phyloP scores from a whole-genome alignment of 2,888 invertebrate genomes.

The Drosophila atripex region DNA sequence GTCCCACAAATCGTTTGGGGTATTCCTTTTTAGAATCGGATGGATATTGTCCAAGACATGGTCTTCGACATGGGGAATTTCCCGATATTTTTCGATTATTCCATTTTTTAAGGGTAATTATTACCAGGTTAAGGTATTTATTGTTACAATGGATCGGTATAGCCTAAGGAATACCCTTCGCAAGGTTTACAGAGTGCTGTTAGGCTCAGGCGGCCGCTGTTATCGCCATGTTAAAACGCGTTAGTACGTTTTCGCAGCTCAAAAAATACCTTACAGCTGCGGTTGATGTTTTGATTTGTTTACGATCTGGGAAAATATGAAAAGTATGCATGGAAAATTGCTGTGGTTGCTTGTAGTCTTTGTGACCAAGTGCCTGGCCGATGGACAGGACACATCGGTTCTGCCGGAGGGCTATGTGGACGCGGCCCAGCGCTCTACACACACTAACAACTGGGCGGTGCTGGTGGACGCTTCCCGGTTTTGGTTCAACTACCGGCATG shows the following conservation, averaged over 20 bases:
- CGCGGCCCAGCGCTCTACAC: slow-evolving; percentile 84
- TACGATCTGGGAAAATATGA: neutral
- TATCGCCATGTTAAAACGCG: neutral
- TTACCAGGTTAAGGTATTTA: too few relatives aligned
- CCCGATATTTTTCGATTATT: too few relatives aligned
- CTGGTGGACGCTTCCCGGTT: slow-evolving; percentile 99
- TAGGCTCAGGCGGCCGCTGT: neutral
- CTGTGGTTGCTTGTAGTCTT: slow-evolving; percentile 5
- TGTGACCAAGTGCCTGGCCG: neutral
- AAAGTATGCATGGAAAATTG: slow-evolving; percentile 5
- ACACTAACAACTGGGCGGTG: slow-evolving; percentile 99
- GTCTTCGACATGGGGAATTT: too few relatives aligned
- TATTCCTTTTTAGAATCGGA: neutral
- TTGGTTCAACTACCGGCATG: slow-evolving; percentile 99
- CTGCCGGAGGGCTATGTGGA: slow-evolving; percentile 81
- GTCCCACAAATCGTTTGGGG: neutral
- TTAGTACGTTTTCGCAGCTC: neutral
- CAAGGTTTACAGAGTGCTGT: slow-evolving; percentile 3
- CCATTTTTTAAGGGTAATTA: too few relatives aligned
- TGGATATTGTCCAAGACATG: too few relatives aligned
- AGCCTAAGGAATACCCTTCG: neutral
- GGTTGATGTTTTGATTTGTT: slow-evolving; percentile 8
- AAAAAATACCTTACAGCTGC: slow-evolving; percentile 2
- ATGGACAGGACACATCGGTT: slow-evolving; percentile 45
- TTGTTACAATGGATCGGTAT: too few relatives aligned